Conservation (phyloP, 2,113 vertebrate genomes). For the Salvelinus namaycush region DNA sequence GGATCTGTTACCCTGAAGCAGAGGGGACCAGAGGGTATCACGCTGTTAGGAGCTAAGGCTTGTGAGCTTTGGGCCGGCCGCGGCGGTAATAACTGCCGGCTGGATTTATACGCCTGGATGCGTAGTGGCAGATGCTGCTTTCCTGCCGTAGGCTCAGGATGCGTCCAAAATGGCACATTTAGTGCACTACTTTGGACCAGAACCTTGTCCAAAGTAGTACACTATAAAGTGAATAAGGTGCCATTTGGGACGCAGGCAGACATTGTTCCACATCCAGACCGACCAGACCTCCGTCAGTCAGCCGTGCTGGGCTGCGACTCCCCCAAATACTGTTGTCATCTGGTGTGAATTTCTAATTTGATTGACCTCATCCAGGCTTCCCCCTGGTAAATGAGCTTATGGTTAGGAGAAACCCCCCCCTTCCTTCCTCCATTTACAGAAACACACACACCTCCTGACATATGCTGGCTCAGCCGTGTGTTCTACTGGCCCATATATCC, state of each 20-base stretch:
- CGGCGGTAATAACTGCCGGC: not conserved
- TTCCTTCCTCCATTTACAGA: not conserved
- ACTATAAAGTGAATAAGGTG: no score
- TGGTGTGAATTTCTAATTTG: constrained; percentile 24
- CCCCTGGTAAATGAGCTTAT: not conserved
- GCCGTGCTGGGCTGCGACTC: constrained; percentile 4
- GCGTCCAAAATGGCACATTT: no score
- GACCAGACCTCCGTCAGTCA: no score
- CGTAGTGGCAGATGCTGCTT: constrained; percentile 9
- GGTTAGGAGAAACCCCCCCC: not conserved
- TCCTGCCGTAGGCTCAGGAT: no score
- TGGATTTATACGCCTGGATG: constrained; percentile 1
- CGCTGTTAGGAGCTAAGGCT: not conserved
- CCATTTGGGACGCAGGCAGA: not conserved
- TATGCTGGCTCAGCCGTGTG: not conserved
- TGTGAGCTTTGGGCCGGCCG: not conserved
- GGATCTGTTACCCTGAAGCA: not conserved
- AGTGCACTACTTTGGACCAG: no score
- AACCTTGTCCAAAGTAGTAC: no score
- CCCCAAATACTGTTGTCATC: constrained; percentile 19
- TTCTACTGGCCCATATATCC: not conserved
- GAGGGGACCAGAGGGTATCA: not conserved
- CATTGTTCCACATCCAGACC: constrained; percentile 30
- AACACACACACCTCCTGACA: constrained; percentile 13
- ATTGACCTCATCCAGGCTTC: not conserved